A percentile compares a stretch with the other conserved stretches of the same genome.
These are phyloP conservation scores for Netelia virgata DNA, from an alignment of 2,888 invertebrate genomes.

Conservation along the genomic window DNA sequence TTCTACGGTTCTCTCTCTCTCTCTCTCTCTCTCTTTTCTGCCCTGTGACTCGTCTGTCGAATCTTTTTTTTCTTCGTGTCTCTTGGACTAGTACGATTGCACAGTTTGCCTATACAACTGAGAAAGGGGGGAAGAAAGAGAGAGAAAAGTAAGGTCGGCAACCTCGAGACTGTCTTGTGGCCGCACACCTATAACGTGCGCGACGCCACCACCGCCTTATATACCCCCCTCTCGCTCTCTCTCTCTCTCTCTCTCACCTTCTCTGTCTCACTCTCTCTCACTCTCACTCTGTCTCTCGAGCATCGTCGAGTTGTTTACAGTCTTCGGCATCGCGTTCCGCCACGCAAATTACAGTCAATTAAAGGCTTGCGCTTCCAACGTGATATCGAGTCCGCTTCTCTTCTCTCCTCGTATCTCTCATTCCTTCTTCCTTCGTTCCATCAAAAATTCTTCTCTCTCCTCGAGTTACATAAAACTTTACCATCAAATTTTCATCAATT, in stretches of 20 bases:
- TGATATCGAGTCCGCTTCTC: slow-evolving; percentile 73
- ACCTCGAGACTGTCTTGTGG: slow-evolving; percentile 64
- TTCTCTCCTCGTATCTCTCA: slow-evolving; percentile 35
- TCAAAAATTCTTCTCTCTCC: neutral
- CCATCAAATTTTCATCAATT: no score
- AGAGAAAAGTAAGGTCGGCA: slow-evolving; percentile 54
- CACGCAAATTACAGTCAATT: slow-evolving; percentile 79
- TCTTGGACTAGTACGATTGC: slow-evolving; percentile 63
- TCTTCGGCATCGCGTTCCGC: slow-evolving; percentile 73
- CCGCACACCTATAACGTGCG: slow-evolving; percentile 35
- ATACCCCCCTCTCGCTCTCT: neutral
- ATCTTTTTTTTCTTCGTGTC: slow-evolving; percentile 45
- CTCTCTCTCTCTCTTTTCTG: slow-evolving; percentile 31
- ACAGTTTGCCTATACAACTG: slow-evolving; percentile 15
- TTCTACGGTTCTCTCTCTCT: slow-evolving; percentile 73
- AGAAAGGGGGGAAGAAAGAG: neutral
- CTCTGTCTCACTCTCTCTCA: neutral
- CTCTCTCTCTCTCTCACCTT: no score
- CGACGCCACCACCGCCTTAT: slow-evolving; percentile 56
- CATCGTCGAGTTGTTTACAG: slow-evolving; percentile 72
- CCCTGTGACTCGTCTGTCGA: neutral
- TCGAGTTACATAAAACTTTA: neutral
- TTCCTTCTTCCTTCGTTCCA: neutral
- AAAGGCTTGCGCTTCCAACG: slow-evolving; percentile 74
- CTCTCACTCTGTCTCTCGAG: slow-evolving; percentile 63